Base-by-base conservation (phyloP, 2,113 vertebrate genomes). In the Syngnathus floridae region DNA sequence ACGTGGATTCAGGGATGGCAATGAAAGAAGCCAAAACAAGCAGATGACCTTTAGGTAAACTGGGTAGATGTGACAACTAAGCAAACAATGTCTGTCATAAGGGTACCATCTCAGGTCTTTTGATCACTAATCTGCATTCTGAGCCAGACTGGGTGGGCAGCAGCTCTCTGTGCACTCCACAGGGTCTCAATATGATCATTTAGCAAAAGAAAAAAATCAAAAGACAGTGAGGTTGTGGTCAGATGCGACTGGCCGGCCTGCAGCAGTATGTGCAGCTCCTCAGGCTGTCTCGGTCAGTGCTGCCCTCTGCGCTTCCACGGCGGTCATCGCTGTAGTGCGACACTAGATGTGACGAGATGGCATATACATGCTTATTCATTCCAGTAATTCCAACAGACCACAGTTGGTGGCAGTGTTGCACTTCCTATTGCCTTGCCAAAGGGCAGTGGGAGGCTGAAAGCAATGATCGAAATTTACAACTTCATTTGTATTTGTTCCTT, bases 231-330 rank as follows among this genome's bases (percentile, higher is more conserved):
- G 75, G 45, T 63, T 72, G 82, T 66, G 69, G 73, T 91, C 86
- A 92, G 83, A 91, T 89, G 16, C 90, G 87, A 73, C 91, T 93
- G 68, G 91, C 85, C 17, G 91, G 90, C 76, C 90, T 85, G 85
- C 92, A 91, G 83, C 91, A 91, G 84, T 92, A 92, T 61, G 91
- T 84, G 79, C 90, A 92, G 86, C 90, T 91, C 62, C 88, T 82
- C 70, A 92, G 76, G 70, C 90, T 89, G 83, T 91, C 91, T 73
- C 88, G 86, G 49, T 91, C 89, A 0, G 85, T 41, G 67, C 86
- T 89, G 22, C 89, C 89, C 37, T 88, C 86, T 0, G 79, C 82
- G 74, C 86, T 90, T 41, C 87, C 89, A 1, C 90, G 88, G 1
- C 90, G 90, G 5, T 84, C 88, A 1, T 88, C 90, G 31, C 89